phyloP scores from a whole-genome alignment of 2,797 vertebrate genomes.

The Tauraco hartlaubi region DNA sequence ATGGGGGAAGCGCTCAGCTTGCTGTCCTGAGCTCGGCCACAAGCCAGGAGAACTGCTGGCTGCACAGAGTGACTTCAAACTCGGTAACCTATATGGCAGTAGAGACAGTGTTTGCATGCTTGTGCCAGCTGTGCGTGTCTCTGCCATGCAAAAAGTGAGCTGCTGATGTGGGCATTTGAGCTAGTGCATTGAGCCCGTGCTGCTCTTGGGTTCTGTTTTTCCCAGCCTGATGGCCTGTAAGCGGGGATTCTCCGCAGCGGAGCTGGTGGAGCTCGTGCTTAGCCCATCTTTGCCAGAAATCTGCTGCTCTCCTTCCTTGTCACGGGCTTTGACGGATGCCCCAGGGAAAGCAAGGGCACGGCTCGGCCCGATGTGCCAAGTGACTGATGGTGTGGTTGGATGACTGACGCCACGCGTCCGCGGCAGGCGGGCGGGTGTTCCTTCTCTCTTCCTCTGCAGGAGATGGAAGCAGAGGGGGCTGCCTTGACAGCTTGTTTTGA shows the following conservation, averaged over 20 bases:
- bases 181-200: not conserved
- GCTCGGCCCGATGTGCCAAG: not conserved
- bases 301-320: not conserved
- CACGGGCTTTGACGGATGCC: not conserved
- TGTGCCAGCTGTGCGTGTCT: not conserved
- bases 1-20: not conserved
- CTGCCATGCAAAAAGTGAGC: not conserved
- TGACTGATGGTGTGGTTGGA: constrained; percentile 26
- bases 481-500: constrained; percentile 59
- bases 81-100: not conserved
- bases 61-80: not conserved
- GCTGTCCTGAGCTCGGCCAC: fast-evolving
- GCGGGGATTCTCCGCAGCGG: not conserved
- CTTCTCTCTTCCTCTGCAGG: not conserved
- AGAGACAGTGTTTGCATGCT: not conserved
- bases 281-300: not conserved
- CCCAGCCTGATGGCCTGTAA: not conserved
- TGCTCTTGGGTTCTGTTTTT: not conserved
- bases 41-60: not conserved
- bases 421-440: not conserved
- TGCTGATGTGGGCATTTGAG: not conserved
- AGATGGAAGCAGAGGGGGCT: not conserved
- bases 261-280: not conserved
- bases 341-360: not conserved
- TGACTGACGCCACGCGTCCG: not conserved